Conservation (phyloP, 2,797 vertebrate species). For the Adrianichthys oophorus region DNA sequence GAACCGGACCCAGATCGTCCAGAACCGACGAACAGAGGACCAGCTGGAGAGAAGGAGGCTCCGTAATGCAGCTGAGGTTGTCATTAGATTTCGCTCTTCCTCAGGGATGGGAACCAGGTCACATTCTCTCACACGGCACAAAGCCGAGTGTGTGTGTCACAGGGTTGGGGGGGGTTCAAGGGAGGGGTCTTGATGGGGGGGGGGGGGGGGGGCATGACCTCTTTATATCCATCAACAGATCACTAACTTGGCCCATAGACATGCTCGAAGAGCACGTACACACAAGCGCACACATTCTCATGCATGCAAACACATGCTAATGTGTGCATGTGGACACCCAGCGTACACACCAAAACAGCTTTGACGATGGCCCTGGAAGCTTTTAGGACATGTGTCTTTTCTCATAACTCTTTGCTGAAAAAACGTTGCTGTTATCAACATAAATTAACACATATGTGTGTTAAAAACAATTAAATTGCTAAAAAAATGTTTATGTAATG, state of each 20-base stretch:
- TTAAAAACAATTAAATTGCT: not conserved
- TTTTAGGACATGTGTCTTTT: not conserved
- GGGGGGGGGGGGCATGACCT: slow-evolving; percentile 77
- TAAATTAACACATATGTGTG: not conserved
- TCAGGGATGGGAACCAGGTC: slow-evolving; percentile 85
- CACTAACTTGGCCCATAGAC: slow-evolving; percentile 73
- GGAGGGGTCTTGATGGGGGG: slow-evolving; percentile 70
- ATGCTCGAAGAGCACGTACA: slow-evolving; percentile 57
- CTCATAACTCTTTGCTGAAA: not conserved
- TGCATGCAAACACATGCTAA: slow-evolving; percentile 49
- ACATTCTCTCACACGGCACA: slow-evolving; percentile 82
- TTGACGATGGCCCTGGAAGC: slow-evolving; percentile 13
- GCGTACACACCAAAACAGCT: slow-evolving; percentile 26
- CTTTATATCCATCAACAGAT: slow-evolving; percentile 84
- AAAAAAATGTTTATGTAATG: too few species aligned
- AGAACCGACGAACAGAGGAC: slow-evolving; percentile 51
- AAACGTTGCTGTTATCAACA: not conserved
- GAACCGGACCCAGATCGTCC: slow-evolving; percentile 56
- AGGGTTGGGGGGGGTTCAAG: slow-evolving; percentile 62
- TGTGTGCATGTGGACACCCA: slow-evolving; percentile 30
- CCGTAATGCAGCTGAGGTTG: slow-evolving; percentile 73
- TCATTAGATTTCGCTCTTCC: slow-evolving; percentile 78
- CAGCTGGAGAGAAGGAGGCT: slow-evolving; percentile 76
- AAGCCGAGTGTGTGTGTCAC: slow-evolving; percentile 75
- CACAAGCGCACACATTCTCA: slow-evolving; percentile 43